A percentile compares a stretch with the other conserved stretches of the same genome.
Evolutionary conservation across 2,888 invertebrate species (phyloP).

Genomic region (Lottia gigantea): DNA sequence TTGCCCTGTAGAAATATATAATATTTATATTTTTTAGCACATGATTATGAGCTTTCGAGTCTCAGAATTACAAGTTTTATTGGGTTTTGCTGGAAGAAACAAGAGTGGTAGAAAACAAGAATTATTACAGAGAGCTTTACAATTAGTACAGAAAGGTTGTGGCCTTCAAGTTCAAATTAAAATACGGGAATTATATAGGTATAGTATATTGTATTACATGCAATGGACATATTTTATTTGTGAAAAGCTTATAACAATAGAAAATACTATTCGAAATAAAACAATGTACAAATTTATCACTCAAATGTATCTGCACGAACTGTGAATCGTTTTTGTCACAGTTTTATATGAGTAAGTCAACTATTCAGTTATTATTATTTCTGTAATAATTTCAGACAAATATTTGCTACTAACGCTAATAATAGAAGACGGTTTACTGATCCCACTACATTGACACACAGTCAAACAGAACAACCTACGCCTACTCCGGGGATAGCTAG

Average conservation of each 20-base stretch:
- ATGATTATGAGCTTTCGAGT: slow-evolving; percentile 81
- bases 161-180: slow-evolving; percentile 76
- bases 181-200: slow-evolving; percentile 77
- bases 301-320: no score
- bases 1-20: no score
- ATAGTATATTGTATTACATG: slow-evolving; percentile 20
- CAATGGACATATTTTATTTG: background rate
- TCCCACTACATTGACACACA: slow-evolving; percentile 3
- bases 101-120: slow-evolving; percentile 85
- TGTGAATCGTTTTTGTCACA: no score
- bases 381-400: slow-evolving; percentile 29
- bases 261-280: no score
- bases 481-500: slow-evolving; percentile 8
- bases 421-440: slow-evolving; percentile 13
- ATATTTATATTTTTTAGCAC: slow-evolving; percentile 56
- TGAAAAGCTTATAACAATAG: background rate
- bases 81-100: slow-evolving; percentile 83
- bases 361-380: no score
- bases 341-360: no score
- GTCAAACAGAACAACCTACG: slow-evolving; percentile 11
- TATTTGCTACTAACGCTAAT: slow-evolving; percentile 35
- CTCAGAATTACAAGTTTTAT: slow-evolving; percentile 84
- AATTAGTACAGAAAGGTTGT: slow-evolving; percentile 75
- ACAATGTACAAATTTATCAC: no score
- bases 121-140: slow-evolving; percentile 79